Evolutionary conservation across 2,888 invertebrate genomes (phyloP).

Genomic region (Ectobius pallidus): DNA sequence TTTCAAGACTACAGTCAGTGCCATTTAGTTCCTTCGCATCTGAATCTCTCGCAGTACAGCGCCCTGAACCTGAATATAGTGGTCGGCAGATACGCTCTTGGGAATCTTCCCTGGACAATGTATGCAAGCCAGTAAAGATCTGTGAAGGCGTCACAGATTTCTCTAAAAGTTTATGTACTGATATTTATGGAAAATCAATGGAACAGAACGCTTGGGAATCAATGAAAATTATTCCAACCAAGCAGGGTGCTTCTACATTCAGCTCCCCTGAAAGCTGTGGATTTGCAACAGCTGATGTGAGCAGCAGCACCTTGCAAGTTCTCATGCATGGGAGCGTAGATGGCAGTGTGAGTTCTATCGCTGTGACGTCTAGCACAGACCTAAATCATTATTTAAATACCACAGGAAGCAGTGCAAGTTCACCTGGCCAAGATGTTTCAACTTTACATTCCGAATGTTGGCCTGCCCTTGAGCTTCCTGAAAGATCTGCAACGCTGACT

Average conservation of each 20-base stretch:
- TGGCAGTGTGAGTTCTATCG: constrained; percentile 4
- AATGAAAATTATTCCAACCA: background rate
- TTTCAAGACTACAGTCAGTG: too few species aligned
- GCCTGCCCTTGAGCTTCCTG: background rate
- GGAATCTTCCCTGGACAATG: background rate
- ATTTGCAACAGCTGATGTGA: background rate
- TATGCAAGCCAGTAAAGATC: background rate
- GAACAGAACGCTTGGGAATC: background rate
- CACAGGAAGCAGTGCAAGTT: constrained; percentile 1
- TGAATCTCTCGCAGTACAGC: too few species aligned
- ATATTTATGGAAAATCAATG: background rate
- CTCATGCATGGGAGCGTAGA: constrained; percentile 4
- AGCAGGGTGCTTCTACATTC: too few species aligned
- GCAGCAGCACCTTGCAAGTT: background rate
- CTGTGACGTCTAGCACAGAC: constrained; percentile 1
- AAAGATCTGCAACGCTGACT: background rate
- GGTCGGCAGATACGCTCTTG: too few species aligned
- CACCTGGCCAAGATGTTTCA: background rate
- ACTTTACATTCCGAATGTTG: background rate
- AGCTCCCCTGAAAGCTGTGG: background rate
- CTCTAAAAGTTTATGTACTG: background rate
- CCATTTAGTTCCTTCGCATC: too few species aligned
- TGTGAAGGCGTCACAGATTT: background rate
- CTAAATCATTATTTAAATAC: constrained; percentile 14
- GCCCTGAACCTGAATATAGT: too few species aligned